phyloP scores from a whole-genome alignment of 2,797 vertebrate genomes.

The Sebastes matsubarae region DNA sequence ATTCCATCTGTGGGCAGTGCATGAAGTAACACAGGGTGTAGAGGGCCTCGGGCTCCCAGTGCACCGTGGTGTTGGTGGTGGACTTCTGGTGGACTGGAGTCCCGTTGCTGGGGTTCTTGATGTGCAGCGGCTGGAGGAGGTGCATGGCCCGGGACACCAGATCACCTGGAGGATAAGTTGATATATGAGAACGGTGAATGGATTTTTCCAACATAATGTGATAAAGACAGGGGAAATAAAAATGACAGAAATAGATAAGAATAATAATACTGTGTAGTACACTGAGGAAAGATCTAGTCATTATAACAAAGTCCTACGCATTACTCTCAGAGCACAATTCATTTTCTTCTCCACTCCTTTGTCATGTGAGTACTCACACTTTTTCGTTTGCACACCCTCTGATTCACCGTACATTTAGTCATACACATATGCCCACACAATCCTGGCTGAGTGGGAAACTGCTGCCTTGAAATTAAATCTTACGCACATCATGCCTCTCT shows the following conservation, averaged over 20 bases:
- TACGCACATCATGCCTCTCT: constrained; percentile 8
- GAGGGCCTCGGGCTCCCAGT: constrained; percentile 97
- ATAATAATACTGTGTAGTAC: not conserved
- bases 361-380: constrained; percentile 18
- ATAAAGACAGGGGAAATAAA: not conserved
- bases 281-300: not conserved
- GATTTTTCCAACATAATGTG: no score
- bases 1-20: constrained; percentile 99
- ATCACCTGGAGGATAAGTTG: constrained; percentile 83
- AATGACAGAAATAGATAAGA: constrained; percentile 1
- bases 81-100: constrained; percentile 92
- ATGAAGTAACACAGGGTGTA: constrained; percentile 99
- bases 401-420: constrained; percentile 52
- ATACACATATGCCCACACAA: constrained; percentile 45
- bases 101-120: constrained; percentile 90
- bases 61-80: constrained; percentile 76
- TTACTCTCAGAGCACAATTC: constrained; percentile 7
- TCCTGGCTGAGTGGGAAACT: constrained; percentile 39
- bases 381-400: constrained; percentile 34
- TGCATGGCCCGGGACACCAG: constrained; percentile 97
- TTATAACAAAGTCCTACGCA: constrained; percentile 7
- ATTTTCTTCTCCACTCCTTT: constrained; percentile 20
- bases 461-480: constrained; percentile 38
- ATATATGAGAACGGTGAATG: not conserved
- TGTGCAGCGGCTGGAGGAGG: constrained; percentile 93